Percentiles rank a stretch among this genome's conserved stretches.
These are phyloP conservation scores for Lepus townsendii DNA, from an alignment of 2,797 vertebrate species.

Conservation along the genomic window DNA sequence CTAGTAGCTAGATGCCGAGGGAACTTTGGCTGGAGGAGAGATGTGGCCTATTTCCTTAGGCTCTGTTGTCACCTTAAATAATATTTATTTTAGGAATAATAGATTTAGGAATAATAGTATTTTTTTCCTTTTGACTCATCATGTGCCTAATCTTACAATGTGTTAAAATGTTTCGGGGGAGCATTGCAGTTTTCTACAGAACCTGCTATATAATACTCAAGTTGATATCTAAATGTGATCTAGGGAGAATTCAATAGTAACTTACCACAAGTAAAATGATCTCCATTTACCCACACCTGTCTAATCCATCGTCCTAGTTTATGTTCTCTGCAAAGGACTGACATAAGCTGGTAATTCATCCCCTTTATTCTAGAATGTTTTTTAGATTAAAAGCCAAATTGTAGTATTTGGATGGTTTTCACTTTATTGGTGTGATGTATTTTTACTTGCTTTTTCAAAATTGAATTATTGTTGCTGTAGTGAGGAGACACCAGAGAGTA, in stretches of 20 bases:
- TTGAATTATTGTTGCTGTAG: conserved; percentile 11
- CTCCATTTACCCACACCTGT: background rate
- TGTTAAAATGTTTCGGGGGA: background rate
- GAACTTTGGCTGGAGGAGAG: conserved; percentile 21
- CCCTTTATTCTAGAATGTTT: conserved; percentile 28
- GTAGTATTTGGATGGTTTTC: background rate
- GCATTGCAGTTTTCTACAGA: background rate
- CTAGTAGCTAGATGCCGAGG: background rate
- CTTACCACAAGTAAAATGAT: conserved; percentile 30
- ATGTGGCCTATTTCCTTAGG: background rate
- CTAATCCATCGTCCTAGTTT: conserved; percentile 14
- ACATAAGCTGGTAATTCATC: background rate
- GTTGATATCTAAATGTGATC: background rate
- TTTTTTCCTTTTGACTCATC: conserved; percentile 14
- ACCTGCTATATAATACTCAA: background rate
- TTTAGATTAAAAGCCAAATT: conserved; percentile 60
- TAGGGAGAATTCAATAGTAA: background rate
- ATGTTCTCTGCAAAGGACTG: conserved; percentile 20
- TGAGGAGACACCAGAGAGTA: conserved; percentile 29
- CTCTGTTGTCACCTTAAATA: background rate
- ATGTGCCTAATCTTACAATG: background rate
- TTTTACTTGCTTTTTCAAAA: conserved; percentile 45
- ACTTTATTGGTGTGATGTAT: conserved; percentile 32
- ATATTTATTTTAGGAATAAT: background rate
- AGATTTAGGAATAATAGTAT: background rate